phyloP scores from a whole-genome alignment of 2,113 vertebrate genomes.

The Porphyrio hochstetteri region DNA sequence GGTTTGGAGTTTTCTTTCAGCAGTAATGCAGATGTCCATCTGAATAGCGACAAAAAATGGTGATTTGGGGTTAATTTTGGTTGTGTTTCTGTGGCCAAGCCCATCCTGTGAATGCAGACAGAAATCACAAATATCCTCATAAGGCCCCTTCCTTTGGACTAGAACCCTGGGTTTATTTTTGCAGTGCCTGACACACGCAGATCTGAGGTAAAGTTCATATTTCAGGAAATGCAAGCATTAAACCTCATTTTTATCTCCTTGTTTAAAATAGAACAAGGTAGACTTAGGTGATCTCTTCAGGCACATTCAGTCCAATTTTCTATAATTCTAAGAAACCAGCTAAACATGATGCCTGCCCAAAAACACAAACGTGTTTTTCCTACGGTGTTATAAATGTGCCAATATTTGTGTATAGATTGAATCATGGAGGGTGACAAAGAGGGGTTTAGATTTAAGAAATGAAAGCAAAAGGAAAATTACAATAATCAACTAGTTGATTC shows the following conservation, averaged over 20 bases:
- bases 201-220: neutral
- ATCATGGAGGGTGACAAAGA: neutral
- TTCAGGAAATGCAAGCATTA: slow-evolving; percentile 20
- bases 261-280: neutral
- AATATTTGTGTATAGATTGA: neutral
- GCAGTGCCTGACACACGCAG: neutral
- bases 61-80: neutral
- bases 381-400: neutral
- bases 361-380: neutral
- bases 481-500: neutral
- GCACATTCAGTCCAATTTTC: neutral
- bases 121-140: neutral
- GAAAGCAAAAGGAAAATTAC: neutral
- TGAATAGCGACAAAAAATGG: neutral
- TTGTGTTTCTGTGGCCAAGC: neutral
- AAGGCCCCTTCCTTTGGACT: neutral
- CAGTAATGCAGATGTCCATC: neutral
- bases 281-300: neutral
- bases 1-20: accelerated
- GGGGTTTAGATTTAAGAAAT: neutral
- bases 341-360: neutral
- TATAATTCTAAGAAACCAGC: neutral
- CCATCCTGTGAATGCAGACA: neutral
- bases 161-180: neutral
- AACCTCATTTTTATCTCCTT: neutral